Base-by-base conservation (phyloP, 2,113 vertebrate species). In the Siphamia tubifer region DNA sequence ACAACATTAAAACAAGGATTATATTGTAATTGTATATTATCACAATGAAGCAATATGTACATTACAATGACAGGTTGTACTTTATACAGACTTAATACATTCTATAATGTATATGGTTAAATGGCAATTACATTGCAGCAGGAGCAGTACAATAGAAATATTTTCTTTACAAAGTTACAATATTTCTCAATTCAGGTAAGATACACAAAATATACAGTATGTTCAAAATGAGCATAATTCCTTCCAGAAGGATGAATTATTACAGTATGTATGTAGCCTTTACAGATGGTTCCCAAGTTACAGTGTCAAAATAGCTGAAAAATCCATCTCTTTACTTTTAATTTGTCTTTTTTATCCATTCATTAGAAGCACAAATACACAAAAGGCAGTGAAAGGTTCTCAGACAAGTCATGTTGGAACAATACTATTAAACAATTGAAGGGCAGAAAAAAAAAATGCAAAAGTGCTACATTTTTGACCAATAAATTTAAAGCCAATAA, bases 61-160 rank as follows among this genome's bases (percentile, higher is more conserved):
- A 83, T 76, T 20, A 78, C 48, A 77, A 67, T 84, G 31, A 65
- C 35, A 76, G 49, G 58, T 55, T 44, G 40, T 40, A 65, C 34
- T 85, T 60, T 82, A 63, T 78, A 83, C 68, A 85, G 42, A 78
- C 12, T 34, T 44, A 7, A 64, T 79, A 75, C 60, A 82, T 85
- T 83, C 67, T 40, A 60, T 61, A n/a, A n/a, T n/a, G n/a, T n/a
- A 67, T 66, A 49, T 44, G 31, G 8, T 34, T 39, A 53, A 70
- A 49, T 69, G 21, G 38, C 39, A 54, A 63, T 72, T 54, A 10
- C 43, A 73, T 54, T 63, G 24, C 74, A 77, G 60, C 52, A 71
- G 54, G 51, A 68, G 45, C 62, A 81, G 44, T 54, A 57, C 27
- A 82, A 60, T 40, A 77, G 36, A 79, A 78, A 65, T 72, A 60